Percentiles rank a stretch among this genome's conserved stretches.
These are phyloP conservation scores for Marasmarcha lunaedactyla DNA, from an alignment of 2,888 invertebrate genomes.

Conservation along the genomic window DNA sequence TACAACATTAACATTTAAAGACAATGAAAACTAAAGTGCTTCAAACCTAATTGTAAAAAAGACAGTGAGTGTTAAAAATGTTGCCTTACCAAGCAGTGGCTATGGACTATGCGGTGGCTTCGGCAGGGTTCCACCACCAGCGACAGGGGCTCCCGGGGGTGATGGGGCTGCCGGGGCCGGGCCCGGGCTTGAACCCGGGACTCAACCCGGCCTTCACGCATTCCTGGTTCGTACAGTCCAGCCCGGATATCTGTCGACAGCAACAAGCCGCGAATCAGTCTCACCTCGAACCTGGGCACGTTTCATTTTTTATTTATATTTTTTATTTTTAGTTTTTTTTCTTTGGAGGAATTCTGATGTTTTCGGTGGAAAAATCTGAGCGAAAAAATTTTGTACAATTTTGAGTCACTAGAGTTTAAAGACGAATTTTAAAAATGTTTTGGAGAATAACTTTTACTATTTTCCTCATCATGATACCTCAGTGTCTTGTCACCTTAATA, in stretches of 20 bases:
- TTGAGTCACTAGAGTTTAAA: too few species aligned
- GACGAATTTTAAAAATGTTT: too few species aligned
- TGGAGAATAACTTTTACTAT: too few species aligned
- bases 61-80: constrained; percentile 63
- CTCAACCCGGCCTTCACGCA: constrained; percentile 86
- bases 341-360: constrained; percentile 22
- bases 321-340: constrained; percentile 46
- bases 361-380: background rate
- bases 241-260: constrained; percentile 92
- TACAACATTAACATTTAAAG: too few species aligned
- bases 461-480: too few species aligned
- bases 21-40: too few species aligned
- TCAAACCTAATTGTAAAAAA: too few species aligned
- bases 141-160: constrained; percentile 64
- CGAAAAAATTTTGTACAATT: too few species aligned
- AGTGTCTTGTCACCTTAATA: too few species aligned
- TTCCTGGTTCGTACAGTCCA: constrained; percentile 92
- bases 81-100: constrained; percentile 90
- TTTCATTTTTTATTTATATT: constrained; percentile 72
- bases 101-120: constrained; percentile 83
- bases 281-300: constrained; percentile 94
- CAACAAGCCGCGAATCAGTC: constrained; percentile 79
- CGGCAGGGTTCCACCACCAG: constrained; percentile 62
- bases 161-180: constrained; percentile 69
- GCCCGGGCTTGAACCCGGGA: constrained; percentile 59